Evolutionary conservation across 2,888 invertebrate genomes (phyloP), one percentile per base, ranked within the genome.

Genomic region (Lasius platythorax): DNA sequence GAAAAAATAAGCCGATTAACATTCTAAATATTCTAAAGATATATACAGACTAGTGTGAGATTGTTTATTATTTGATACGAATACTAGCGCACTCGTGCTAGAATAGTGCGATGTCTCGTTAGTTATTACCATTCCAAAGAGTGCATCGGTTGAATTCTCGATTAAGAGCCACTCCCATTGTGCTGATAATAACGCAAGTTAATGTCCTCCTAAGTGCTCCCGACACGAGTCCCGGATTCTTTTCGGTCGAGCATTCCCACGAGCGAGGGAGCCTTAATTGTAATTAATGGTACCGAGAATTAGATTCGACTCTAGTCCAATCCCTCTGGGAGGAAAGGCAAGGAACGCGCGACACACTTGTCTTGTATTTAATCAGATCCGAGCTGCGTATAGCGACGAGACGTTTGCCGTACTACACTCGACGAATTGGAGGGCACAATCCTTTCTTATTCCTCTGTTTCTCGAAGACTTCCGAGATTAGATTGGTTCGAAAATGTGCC

Each of bases 211-310:
- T 83, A 82, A 89, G 83, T 82, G 72, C 84, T 72, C 78, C 85
- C 82, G 84, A 88, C 85, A 87, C 83, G 82, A 78, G 82, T 67
- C 33, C 75, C 37, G 72, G 63, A 79, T 84, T 84, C 84, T 79
- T 74, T 56, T 58, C 61, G 15, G 61, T 67, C 81, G 81, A 85
- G 82, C 89, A 84, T 89, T 89, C 90, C 88, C 89, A 89, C 88
- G 88, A 43, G 86, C 72, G 61, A 75, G 43, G 58, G 63, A 84
- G 72, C 86, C 12, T 46, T 61, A 89, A 89, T 89, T 89, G 89
- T 87, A 89, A 89, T 89, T 89, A 89, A 89, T 87, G 88, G 85
- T 82, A 79, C 82, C 73, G 85, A 12, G 58, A 88, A 88, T 89
- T 89, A 89, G 86, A 88, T 88, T 79, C 72, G 75, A 76, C 81